Evolutionary conservation across 2,113 vertebrate species (phyloP), one percentile per base, ranked within the genome.

Genomic region (Caretta caretta): DNA sequence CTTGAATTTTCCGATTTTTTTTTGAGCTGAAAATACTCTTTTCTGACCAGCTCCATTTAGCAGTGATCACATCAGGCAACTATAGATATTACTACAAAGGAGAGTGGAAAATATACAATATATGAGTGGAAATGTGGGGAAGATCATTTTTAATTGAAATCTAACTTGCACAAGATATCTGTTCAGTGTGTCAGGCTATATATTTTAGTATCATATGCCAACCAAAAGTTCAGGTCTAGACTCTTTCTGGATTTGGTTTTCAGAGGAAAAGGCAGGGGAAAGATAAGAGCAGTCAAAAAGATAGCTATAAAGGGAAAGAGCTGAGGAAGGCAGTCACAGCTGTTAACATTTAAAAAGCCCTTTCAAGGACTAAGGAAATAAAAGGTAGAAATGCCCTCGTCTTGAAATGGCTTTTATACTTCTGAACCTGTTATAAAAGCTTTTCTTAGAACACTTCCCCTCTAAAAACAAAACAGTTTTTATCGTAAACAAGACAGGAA

Each of bases 311-410:
- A 97, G 96, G 85, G 91, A 92, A 51, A 59, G 82, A 96, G 93
- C 84, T 93, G 91, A 95, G 93, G 35, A 95, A 97, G 96, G 93
- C 93, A 95, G 91, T 93, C 38, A 2, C 96, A 91, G 94, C 95
- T 94, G 97, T 96, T 98, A 98, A 97, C 97, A 98, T 97, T 98
- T 98, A 93, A 97, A 98, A 98, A 98, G 96, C 95, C 92, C 95
- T 98, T 98, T 98, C 96, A 98, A 96, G 92, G 94, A 95, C 96
- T 96, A 97, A 95, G 95, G 97, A 98, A 98, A 98, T 98, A 98
- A 98, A 98, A 87, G 90, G 96, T 97, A 97, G 96, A 97, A 96
- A 96, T 96, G 92, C 96, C 95, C 96, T 95, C 89, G 96, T 96
- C 90, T 94, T 95, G 96, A 98, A 98, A 98, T 98, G 97, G 89